These are phyloP conservation scores for Ophion ellenae DNA, from an alignment of 2,888 invertebrate genomes.

Conservation along the genomic window DNA sequence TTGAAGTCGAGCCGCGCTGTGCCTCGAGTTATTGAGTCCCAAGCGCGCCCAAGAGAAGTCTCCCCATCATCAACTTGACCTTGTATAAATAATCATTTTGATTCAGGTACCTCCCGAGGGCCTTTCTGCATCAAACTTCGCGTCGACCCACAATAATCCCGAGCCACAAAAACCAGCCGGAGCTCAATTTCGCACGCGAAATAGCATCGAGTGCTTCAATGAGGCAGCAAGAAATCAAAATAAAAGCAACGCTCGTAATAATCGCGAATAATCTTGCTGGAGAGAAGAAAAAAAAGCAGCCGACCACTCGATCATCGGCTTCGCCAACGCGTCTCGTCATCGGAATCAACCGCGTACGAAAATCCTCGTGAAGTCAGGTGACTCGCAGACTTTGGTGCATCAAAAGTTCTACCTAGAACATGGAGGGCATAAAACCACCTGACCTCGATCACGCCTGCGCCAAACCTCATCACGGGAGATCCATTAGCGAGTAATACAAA, in stretches of 20 bases:
- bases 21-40: constrained; percentile 41
- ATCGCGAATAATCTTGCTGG: background rate
- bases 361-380: constrained; percentile 4
- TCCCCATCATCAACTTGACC: constrained; percentile 46
- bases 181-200: constrained; percentile 33
- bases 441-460: constrained; percentile 12
- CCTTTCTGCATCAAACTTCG: constrained; percentile 28
- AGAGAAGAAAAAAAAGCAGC: background rate
- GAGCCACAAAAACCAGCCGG: background rate
- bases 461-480: background rate
- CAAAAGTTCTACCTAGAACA: constrained; percentile 8
- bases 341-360: background rate
- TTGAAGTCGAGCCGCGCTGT: constrained; percentile 23
- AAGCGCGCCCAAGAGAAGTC: constrained; percentile 8
- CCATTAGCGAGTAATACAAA: background rate
- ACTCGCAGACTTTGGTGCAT: background rate
- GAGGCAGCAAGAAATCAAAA: constrained; percentile 10
- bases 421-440: background rate
- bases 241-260: constrained; percentile 11
- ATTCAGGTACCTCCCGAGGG: constrained; percentile 17
- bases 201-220: background rate
- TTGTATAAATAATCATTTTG: constrained; percentile 51
- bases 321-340: background rate
- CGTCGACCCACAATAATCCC: constrained; percentile 12
- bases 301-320: background rate